phyloP scores from a whole-genome alignment of 92 coral and sea anemone genomes.

The Porites evermanni region DNA sequence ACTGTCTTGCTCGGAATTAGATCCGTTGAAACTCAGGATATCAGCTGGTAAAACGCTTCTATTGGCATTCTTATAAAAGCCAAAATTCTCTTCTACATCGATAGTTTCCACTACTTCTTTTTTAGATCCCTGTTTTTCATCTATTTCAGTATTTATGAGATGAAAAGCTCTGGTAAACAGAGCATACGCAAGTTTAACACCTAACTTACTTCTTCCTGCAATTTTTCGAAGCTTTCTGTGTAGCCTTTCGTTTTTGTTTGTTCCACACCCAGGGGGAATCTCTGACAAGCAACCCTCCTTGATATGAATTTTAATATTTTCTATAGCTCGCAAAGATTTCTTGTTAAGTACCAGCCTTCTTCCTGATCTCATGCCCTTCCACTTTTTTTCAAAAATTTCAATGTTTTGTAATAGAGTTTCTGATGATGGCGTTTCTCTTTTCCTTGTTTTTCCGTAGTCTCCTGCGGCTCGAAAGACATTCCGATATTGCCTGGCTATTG shows the following conservation, averaged over 20 bases:
- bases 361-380: too few species aligned
- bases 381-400: too few species aligned
- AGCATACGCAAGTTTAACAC: too few species aligned
- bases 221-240: background rate
- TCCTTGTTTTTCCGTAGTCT: too few species aligned
- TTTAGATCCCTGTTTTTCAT: background rate
- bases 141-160: background rate
- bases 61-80: background rate
- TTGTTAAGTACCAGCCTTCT: too few species aligned
- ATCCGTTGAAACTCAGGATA: background rate
- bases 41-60: background rate
- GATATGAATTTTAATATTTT: too few species aligned
- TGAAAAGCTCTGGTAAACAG: conserved; percentile 1
- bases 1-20: background rate
- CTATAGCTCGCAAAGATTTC: too few species aligned
- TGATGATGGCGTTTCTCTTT: too few species aligned
- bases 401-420: too few species aligned
- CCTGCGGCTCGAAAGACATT: too few species aligned
- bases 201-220: background rate
- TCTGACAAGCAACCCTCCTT: too few species aligned
- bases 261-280: background rate
- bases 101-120: background rate
- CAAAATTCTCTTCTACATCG: background rate
- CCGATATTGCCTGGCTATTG: too few species aligned
- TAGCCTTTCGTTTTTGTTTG: background rate